Evolutionary conservation across 2,888 invertebrate genomes (phyloP), one percentile per base, ranked within the genome.

Genomic region (Parapristionchus giblindavisi): DNA sequence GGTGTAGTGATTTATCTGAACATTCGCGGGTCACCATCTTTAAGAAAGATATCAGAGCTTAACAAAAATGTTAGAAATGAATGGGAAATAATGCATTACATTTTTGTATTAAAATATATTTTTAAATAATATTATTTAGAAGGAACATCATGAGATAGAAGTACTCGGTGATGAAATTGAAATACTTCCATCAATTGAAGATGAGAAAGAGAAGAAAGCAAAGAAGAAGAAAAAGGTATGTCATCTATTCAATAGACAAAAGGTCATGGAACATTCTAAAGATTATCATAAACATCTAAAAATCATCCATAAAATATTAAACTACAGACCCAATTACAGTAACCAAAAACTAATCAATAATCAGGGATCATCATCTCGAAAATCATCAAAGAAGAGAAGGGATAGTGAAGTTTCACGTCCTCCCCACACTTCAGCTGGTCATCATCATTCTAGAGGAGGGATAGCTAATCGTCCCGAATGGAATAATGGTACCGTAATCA

Each of bases 201-300:
- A 11, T 27, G 17, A 56, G 24, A 8, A 8, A 17, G 48, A 71
- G 38, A 32, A 71, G 34, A 4, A 1, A 24, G 70, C 29, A 21
- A 71, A 71, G 29, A 71, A 52, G 34, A 68, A 71, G 40, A 71
- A 71, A n/a, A 71, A 71, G 70, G 70, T 71, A 56, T 1, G 21
- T 3, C n/a, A 51, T 14, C 8, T 1, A 5, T 24, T n/a, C 52
- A 3, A 51, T 1, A 52, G 21, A 6, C 56, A 56, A n/a, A n/a
- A n/a, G 14, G 24, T 56, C 21, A 56, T 8, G 8, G 24, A 24
- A 56, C 24, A 21, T 65, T 5, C 40, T 43, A 21, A 24, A 36
- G 38, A 3, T 24, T 6, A 38, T 58, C 58, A 6, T 51, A 51
- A 11, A 24, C 11, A 29, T 3, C 36, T 11, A 38, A 24, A 24